Evolutionary conservation across 2,888 invertebrate species (phyloP).

Genomic region (Masnerella sp.): DNA sequence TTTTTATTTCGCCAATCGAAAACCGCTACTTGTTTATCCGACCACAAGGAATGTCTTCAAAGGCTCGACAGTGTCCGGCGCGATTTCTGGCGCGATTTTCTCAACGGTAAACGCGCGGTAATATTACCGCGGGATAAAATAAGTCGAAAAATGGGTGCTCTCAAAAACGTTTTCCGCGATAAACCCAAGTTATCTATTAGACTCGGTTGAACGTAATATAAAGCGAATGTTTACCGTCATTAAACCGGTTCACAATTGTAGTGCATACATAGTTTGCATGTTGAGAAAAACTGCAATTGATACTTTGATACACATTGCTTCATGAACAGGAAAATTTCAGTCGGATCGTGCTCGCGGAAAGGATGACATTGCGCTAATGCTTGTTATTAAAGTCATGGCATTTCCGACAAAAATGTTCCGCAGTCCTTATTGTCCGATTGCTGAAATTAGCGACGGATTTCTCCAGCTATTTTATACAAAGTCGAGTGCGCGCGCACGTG

Average conservation of each 20-base stretch:
- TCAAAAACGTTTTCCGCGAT: too few species aligned
- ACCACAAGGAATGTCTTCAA: conserved; percentile 18
- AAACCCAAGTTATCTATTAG: too few species aligned
- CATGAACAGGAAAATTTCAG: conserved; percentile 13
- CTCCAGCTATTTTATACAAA: too few species aligned
- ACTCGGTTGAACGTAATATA: background rate
- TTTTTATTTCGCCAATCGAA: background rate
- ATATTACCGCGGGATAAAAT: background rate
- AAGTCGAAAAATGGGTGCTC: too few species aligned
- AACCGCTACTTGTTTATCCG: conserved; percentile 19
- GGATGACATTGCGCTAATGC: conserved; percentile 6
- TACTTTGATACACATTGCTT: conserved; percentile 22
- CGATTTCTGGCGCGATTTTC: conserved; percentile 1
- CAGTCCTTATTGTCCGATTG: too few species aligned
- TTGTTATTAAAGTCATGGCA: conserved; percentile 8
- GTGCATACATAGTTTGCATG: conserved; percentile 28
- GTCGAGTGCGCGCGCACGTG: too few species aligned
- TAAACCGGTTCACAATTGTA: conserved; percentile 37
- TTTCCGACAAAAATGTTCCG: too few species aligned
- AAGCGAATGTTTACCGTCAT: conserved; percentile 18
- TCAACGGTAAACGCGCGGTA: too few species aligned
- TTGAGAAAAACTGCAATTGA: conserved; percentile 10
- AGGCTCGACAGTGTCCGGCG: too few species aligned
- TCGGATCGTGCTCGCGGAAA: too few species aligned
- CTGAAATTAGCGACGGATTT: too few species aligned